These are phyloP conservation scores for Denticeps clupeoides DNA, from an alignment of 2,797 vertebrate species.

Conservation along the genomic window DNA sequence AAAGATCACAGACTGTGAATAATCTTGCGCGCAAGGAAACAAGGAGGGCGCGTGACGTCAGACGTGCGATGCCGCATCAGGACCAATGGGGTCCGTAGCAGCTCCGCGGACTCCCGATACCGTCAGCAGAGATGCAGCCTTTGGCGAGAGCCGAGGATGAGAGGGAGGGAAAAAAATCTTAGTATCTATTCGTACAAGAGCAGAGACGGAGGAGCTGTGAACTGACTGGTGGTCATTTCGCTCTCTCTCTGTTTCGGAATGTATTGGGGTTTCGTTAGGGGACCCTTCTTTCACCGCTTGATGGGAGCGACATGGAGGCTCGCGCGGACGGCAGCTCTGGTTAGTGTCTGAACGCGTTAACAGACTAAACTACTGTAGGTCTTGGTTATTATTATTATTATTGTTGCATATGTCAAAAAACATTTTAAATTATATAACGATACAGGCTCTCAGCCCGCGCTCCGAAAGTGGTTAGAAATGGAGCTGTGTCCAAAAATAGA, in stretches of 20 bases:
- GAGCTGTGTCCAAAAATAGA: slow-evolving; percentile 20
- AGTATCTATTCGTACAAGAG: background rate
- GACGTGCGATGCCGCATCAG: slow-evolving; percentile 11
- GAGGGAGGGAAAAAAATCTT: slow-evolving; percentile 4
- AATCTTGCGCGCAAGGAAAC: slow-evolving; percentile 10
- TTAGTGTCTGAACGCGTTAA: too few relatives aligned
- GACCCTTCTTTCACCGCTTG: slow-evolving; percentile 18
- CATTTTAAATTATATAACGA: too few relatives aligned
- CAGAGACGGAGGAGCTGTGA: background rate
- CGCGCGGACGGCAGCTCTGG: slow-evolving; percentile 8
- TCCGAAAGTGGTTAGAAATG: slow-evolving; percentile 11
- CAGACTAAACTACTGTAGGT: too few relatives aligned
- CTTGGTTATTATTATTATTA: too few relatives aligned
- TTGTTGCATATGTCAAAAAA: too few relatives aligned
- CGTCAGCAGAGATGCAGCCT: slow-evolving; percentile 20
- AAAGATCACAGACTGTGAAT: slow-evolving; percentile 9
- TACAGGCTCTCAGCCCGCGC: too few relatives aligned
- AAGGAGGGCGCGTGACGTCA: slow-evolving; percentile 21
- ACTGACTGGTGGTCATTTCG: background rate
- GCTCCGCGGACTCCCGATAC: slow-evolving; percentile 25
- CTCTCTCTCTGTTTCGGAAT: background rate
- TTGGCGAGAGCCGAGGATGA: slow-evolving; percentile 11
- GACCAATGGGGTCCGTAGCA: slow-evolving; percentile 24
- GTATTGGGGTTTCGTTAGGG: slow-evolving; percentile 5
- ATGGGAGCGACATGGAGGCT: slow-evolving; percentile 19